These are phyloP conservation scores for Odobenus rosmarus DNA, from an alignment of 2,113 vertebrate genomes.

Conservation along the genomic window DNA sequence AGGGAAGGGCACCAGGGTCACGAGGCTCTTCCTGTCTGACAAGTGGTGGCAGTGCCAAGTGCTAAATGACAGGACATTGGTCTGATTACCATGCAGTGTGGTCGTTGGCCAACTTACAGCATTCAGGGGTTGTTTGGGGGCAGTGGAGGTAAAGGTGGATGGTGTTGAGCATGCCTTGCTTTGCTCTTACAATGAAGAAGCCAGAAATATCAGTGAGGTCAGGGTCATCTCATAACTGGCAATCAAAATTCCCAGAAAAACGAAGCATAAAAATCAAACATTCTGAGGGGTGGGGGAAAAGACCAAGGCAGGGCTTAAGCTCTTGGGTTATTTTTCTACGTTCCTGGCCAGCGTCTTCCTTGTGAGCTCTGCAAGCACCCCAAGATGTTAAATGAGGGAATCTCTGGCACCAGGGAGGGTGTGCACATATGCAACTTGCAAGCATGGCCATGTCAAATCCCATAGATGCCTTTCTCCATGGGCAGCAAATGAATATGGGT, in stretches of 20 bases:
- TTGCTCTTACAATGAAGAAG: background rate
- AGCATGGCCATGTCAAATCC: background rate
- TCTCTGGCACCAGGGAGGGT: background rate
- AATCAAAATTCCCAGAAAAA: background rate
- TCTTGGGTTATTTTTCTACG: background rate
- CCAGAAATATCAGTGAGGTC: background rate
- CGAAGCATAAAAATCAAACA: background rate
- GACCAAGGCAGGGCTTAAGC: background rate
- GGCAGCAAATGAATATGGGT: background rate
- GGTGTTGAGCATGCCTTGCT: background rate
- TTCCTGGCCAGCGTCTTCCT: background rate
- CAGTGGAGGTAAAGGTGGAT: rapidly evolving
- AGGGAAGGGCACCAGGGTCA: background rate
- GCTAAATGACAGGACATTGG: background rate
- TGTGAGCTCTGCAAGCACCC: background rate
- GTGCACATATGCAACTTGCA: background rate
- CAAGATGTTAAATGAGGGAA: background rate
- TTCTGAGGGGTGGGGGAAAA: background rate
- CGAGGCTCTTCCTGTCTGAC: background rate
- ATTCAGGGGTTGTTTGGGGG: background rate
- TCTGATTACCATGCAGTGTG: background rate
- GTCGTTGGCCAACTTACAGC: background rate
- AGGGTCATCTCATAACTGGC: background rate
- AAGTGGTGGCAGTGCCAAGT: background rate
- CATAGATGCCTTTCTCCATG: background rate